Conservation (phyloP, 2,888 invertebrate genomes). For the Mesorhabditis sp. region DNA sequence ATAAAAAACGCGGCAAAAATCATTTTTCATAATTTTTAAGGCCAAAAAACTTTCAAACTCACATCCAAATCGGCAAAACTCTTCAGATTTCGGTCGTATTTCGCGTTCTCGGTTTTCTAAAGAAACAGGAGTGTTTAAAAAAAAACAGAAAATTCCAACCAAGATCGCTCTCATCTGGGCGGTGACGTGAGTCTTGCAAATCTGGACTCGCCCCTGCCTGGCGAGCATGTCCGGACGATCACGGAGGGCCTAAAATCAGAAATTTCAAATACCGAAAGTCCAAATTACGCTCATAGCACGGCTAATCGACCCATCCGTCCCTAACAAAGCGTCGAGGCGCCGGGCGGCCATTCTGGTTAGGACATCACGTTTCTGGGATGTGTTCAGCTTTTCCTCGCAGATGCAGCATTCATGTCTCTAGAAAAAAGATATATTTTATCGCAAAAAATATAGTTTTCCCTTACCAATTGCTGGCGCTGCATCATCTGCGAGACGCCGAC, state of each 20-base stretch:
- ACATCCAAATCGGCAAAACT: background rate
- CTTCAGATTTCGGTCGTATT: background rate
- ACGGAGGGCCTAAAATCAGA: background rate
- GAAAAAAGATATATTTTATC: background rate
- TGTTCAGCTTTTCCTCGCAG: background rate
- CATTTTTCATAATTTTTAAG: too few relatives aligned
- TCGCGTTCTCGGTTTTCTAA: background rate
- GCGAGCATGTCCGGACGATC: background rate
- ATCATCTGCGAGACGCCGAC: too few relatives aligned
- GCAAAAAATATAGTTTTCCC: too few relatives aligned
- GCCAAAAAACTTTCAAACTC: background rate
- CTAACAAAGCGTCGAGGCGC: background rate
- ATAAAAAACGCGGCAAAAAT: too few relatives aligned
- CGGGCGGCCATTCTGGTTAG: background rate
- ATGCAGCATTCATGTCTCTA: conserved; percentile 4
- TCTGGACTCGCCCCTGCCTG: background rate
- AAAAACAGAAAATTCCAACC: background rate
- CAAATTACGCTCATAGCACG: background rate
- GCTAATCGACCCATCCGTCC: background rate
- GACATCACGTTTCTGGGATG: background rate
- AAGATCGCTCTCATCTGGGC: background rate
- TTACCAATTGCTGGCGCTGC: too few relatives aligned
- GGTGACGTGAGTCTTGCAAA: background rate
- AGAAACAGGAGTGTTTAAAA: background rate
- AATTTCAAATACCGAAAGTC: background rate